These are phyloP conservation scores for Lamellibrachia columna DNA, from an alignment of 2,888 invertebrate species.

Conservation along the genomic window DNA sequence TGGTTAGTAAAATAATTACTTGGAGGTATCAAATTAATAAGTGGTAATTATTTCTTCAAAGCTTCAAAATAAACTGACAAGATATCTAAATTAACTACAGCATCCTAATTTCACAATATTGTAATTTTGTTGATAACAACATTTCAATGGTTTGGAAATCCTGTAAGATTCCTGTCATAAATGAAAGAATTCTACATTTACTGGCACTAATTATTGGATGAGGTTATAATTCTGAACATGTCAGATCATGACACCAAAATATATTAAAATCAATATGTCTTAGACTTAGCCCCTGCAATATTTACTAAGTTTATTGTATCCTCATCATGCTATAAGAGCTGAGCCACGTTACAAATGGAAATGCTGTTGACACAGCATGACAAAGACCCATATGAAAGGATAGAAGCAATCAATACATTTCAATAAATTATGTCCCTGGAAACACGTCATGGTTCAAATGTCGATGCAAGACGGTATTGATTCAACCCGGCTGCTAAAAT, in stretches of 20 bases:
- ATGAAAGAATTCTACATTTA: no score
- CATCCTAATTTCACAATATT: neutral
- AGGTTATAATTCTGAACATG: no score
- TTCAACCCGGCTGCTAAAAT: neutral
- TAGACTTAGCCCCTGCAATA: no score
- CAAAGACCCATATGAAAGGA: neutral
- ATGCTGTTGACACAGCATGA: neutral
- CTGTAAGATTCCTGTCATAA: no score
- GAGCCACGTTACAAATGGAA: neutral
- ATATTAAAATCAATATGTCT: no score
- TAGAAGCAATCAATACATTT: constrained; percentile 6
- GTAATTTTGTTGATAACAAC: neutral
- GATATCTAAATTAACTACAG: neutral
- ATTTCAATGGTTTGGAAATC: neutral
- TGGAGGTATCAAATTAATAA: neutral
- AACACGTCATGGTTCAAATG: neutral
- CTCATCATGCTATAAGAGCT: neutral
- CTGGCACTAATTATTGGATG: no score
- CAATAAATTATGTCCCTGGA: constrained; percentile 8
- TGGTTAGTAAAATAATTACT: neutral
- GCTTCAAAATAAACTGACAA: neutral
- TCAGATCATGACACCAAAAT: no score
- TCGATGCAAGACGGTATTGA: neutral
- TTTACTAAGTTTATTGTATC: no score
- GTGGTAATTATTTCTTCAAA: neutral